These are phyloP conservation scores for Ranitomeya imitator DNA, from an alignment of 2,113 vertebrate genomes.

Conservation along the genomic window DNA sequence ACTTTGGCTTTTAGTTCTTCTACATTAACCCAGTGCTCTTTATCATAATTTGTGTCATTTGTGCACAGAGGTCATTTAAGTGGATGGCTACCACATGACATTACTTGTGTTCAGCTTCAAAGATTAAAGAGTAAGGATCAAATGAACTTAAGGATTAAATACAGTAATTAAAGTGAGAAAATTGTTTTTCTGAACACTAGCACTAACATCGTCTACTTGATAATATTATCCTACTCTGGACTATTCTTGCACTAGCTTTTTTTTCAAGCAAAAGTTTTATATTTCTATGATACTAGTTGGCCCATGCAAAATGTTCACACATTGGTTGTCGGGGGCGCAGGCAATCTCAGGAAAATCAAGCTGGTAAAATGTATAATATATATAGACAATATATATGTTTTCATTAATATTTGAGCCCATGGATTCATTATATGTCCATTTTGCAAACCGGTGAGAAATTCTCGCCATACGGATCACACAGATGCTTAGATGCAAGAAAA, in stretches of 20 bases:
- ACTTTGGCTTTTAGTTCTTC: constrained; percentile 7
- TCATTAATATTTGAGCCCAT: no score
- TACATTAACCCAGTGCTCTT: constrained; percentile 17
- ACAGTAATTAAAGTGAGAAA: constrained; percentile 15
- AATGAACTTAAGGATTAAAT: background rate
- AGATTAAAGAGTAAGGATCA: constrained; percentile 23
- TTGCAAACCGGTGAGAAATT: no score
- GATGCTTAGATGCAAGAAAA: no score
- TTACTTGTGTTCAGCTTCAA: constrained; percentile 2
- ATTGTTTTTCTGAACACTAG: background rate
- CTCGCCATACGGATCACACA: no score
- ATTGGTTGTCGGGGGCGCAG: no score
- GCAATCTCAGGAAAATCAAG: no score
- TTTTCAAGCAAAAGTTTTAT: no score
- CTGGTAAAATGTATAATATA: no score
- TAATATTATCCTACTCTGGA: background rate
- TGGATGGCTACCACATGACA: constrained; percentile 26
- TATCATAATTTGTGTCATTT: constrained; percentile 46
- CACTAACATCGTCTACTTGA: background rate
- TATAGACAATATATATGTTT: no score
- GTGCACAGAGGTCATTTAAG: constrained; percentile 21
- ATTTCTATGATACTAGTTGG: no score
- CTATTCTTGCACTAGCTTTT: background rate
- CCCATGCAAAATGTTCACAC: no score
- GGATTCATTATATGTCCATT: no score